A percentile compares a stretch with the other conserved stretches of the same genome.
Conservation (phyloP, 2,797 vertebrate species). For the Onychomys torridus region DNA sequence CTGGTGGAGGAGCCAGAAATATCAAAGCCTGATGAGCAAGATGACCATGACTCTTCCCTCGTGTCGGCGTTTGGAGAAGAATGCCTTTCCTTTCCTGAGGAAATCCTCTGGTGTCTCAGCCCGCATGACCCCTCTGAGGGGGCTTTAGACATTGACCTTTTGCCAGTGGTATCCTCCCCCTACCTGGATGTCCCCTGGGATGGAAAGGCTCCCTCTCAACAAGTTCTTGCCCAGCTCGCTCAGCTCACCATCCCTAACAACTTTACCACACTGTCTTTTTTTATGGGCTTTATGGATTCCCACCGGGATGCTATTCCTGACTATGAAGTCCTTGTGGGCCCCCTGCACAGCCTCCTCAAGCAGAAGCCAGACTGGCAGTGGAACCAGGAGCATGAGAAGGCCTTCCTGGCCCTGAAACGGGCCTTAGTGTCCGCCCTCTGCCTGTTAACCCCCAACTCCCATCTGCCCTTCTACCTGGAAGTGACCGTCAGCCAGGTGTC, state of each 20-base stretch:
- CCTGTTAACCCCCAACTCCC: slow-evolving; percentile 63
- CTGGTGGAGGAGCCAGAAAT: neutral
- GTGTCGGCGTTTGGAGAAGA: slow-evolving; percentile 46
- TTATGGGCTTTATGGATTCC: slow-evolving; percentile 80
- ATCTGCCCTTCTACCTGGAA: slow-evolving; percentile 78
- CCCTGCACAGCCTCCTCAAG: slow-evolving; percentile 77
- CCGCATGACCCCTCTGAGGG: neutral
- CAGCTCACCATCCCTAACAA: slow-evolving; percentile 77
- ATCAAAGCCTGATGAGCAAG: neutral
- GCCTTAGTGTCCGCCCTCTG: slow-evolving; percentile 77
- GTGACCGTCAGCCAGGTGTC: slow-evolving; percentile 76
- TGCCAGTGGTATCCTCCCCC: slow-evolving; percentile 65
- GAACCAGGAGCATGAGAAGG: slow-evolving; percentile 70
- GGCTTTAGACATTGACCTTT: slow-evolving; percentile 76
- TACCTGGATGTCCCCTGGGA: slow-evolving; percentile 75
- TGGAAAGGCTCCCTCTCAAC: slow-evolving; percentile 73
- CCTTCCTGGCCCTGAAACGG: slow-evolving; percentile 78
- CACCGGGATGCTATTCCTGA: slow-evolving; percentile 75
- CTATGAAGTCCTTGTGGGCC: slow-evolving; percentile 70
- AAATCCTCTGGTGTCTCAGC: slow-evolving; percentile 80
- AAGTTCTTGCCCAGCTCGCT: slow-evolving; percentile 77
- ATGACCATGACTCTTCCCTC: slow-evolving; percentile 1
- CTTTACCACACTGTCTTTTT: slow-evolving; percentile 78
- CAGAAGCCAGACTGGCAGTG: slow-evolving; percentile 81
- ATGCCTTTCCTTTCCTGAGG: slow-evolving; percentile 75